These are phyloP conservation scores for Eupithecia dodoneata DNA, from an alignment of 2,888 invertebrate genomes.

Conservation along the genomic window DNA sequence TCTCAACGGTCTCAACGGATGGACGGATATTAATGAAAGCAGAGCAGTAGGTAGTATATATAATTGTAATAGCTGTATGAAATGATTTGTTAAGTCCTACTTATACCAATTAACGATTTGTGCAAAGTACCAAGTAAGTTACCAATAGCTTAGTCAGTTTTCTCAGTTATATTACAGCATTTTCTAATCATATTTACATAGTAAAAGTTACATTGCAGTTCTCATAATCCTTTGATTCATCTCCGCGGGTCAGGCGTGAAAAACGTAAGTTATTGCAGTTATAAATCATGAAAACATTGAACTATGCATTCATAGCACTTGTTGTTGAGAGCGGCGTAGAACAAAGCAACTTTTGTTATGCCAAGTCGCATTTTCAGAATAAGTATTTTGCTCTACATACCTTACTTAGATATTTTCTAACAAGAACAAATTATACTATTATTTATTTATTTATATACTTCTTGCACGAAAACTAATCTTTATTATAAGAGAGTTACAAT, in stretches of 20 bases:
- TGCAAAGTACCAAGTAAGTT: neutral
- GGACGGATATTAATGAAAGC: too few species aligned
- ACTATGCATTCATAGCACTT: slow-evolving; percentile 49
- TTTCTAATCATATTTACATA: neutral
- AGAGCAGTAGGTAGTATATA: too few species aligned
- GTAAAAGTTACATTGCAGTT: neutral
- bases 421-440: too few species aligned
- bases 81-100: neutral
- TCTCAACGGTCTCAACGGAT: too few species aligned
- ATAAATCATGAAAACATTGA: slow-evolving; percentile 43
- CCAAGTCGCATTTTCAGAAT: slow-evolving; percentile 33
- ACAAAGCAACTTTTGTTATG: slow-evolving; percentile 46
- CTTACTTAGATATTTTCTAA: neutral
- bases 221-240: neutral
- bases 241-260: slow-evolving; percentile 12
- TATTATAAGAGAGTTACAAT: too few species aligned
- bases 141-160: neutral
- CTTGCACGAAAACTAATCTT: too few species aligned
- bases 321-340: slow-evolving; percentile 42
- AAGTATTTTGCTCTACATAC: neutral
- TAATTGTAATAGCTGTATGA: too few species aligned
- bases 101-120: neutral
- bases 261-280: slow-evolving; percentile 17
- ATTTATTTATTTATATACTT: too few species aligned
- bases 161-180: neutral